Percentiles rank a stretch among this genome's conserved stretches.
Conservation (phyloP, 2,113 vertebrate species). For the Podarcis raffonei region DNA sequence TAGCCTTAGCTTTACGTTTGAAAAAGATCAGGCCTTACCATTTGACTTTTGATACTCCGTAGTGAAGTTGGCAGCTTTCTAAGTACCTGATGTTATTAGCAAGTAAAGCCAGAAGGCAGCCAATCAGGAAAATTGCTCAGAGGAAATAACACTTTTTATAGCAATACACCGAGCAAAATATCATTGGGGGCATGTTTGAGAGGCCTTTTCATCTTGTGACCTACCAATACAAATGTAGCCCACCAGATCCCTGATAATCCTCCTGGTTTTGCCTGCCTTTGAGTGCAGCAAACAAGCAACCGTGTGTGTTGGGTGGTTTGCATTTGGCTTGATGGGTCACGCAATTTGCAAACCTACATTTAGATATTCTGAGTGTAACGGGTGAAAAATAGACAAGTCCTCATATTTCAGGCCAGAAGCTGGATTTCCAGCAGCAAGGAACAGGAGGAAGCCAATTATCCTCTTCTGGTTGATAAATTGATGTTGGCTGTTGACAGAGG, state of each 20-base stretch:
- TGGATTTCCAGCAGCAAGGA: not conserved
- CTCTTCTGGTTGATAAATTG: not conserved
- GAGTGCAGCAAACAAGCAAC: not conserved
- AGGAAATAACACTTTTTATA: constrained; percentile 10
- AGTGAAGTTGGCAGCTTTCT: constrained; percentile 42
- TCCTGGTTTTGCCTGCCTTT: not conserved
- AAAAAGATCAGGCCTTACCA: constrained; percentile 21
- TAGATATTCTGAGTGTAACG: constrained; percentile 11
- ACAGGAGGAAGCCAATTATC: constrained; percentile 8
- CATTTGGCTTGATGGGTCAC: not conserved
- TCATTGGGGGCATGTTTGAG: not conserved
- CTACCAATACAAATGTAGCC: not conserved
- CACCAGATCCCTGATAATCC: not conserved
- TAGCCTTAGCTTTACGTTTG: constrained; percentile 35
- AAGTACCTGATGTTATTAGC: constrained; percentile 20
- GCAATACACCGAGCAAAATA: constrained; percentile 13
- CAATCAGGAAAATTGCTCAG: not conserved
- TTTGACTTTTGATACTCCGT: constrained; percentile 38
- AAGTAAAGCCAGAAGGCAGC: constrained; percentile 4
- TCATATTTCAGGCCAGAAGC: constrained; percentile 9
- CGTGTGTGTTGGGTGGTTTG: not conserved
- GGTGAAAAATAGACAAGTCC: not conserved
- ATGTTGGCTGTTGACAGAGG: not conserved
- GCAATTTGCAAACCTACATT: not conserved
- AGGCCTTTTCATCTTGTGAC: not conserved